These are phyloP conservation scores for Agrilus biguttatus DNA, from an alignment of 2,888 invertebrate species.

Conservation along the genomic window DNA sequence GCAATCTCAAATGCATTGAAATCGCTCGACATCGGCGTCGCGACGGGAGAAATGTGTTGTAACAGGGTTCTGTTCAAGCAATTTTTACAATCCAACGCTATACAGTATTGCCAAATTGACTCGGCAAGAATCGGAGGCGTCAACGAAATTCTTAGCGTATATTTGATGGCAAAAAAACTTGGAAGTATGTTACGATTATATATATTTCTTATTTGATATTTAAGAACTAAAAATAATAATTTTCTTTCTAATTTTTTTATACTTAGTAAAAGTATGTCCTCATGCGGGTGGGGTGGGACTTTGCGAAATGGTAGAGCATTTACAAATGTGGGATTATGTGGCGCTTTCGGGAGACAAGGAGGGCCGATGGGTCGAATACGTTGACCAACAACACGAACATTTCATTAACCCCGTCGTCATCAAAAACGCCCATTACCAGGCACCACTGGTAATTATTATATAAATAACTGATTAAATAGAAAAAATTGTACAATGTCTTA, in stretches of 20 bases:
- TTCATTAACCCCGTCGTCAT: slow-evolving; percentile 62
- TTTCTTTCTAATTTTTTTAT: not conserved
- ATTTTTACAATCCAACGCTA: slow-evolving; percentile 63
- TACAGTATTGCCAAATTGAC: slow-evolving; percentile 85
- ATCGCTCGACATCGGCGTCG: slow-evolving; percentile 68
- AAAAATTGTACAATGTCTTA: too few species aligned
- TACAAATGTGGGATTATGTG: slow-evolving; percentile 79
- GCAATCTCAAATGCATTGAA: slow-evolving; percentile 58
- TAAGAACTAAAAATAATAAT: not conserved
- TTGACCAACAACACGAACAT: slow-evolving; percentile 83
- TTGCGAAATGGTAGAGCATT: slow-evolving; percentile 87
- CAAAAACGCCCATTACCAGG: slow-evolving; percentile 54
- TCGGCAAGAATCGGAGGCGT: slow-evolving; percentile 76
- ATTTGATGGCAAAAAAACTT: slow-evolving; percentile 77
- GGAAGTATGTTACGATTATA: slow-evolving; percentile 39
- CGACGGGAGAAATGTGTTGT: slow-evolving; percentile 85
- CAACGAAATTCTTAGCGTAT: slow-evolving; percentile 76
- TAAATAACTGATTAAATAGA: not conserved
- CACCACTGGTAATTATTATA: slow-evolving; percentile 46
- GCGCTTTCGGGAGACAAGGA: slow-evolving; percentile 56
- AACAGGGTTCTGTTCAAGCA: slow-evolving; percentile 89
- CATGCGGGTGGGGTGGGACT: slow-evolving; percentile 91
- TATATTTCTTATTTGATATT: too few species aligned
- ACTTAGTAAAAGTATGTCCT: slow-evolving; percentile 70
- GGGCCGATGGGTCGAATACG: slow-evolving; percentile 67